phyloP scores from a whole-genome alignment of 1,140 invertebrate species.

The Danaus plexippus region DNA sequence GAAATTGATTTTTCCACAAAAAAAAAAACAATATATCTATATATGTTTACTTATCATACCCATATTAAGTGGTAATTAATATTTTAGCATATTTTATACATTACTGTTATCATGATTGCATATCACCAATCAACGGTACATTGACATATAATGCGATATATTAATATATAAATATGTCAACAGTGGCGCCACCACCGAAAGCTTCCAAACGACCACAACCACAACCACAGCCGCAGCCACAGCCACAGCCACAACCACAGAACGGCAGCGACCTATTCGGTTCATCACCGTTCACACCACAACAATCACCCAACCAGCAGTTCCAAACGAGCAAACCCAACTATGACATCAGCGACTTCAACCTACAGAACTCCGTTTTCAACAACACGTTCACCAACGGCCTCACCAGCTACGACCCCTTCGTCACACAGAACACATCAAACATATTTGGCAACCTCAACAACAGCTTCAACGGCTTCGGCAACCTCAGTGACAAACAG shows the following conservation, averaged over 20 bases:
- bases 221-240: slow-evolving; percentile 65
- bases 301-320: slow-evolving; percentile 20
- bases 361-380: slow-evolving; percentile 61
- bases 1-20: too few relatives aligned
- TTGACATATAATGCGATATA: too few relatives aligned
- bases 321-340: slow-evolving; percentile 43
- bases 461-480: slow-evolving; percentile 58
- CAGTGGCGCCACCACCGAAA: slow-evolving; percentile 87
- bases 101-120: too few relatives aligned
- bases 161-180: slow-evolving; percentile 28
- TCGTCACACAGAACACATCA: slow-evolving; percentile 83
- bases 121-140: too few relatives aligned
- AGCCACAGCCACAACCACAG: slow-evolving; percentile 57
- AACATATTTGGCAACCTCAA: slow-evolving; percentile 62
- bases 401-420: slow-evolving; percentile 74
- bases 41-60: too few relatives aligned
- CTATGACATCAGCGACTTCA: slow-evolving; percentile 67
- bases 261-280: slow-evolving; percentile 78
- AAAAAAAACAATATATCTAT: too few relatives aligned
- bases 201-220: slow-evolving; percentile 73
- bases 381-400: slow-evolving; percentile 57
- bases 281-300: slow-evolving; percentile 74
- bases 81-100: too few relatives aligned
- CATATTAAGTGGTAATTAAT: too few relatives aligned
- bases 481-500: slow-evolving; percentile 64